phyloP scores from a whole-genome alignment of 1,140 invertebrate genomes.

The Drosophila gunungcola region DNA sequence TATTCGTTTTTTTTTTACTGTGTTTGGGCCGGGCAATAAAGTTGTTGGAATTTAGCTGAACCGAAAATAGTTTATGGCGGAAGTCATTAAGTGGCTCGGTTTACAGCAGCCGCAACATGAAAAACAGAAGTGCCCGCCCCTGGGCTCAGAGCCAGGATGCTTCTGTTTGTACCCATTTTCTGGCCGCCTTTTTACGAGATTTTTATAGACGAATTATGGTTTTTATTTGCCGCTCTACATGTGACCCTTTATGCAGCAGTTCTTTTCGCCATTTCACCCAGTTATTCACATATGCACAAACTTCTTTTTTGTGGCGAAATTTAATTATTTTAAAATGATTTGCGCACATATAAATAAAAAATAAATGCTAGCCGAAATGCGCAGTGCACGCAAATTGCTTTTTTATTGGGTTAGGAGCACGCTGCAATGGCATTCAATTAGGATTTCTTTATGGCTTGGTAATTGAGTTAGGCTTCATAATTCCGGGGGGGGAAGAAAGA shows the following conservation, averaged over 20 bases:
- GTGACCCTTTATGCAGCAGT: slow-evolving; percentile 63
- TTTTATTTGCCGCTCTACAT: slow-evolving; percentile 75
- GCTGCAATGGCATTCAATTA: slow-evolving; percentile 70
- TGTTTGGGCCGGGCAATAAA: slow-evolving; percentile 67
- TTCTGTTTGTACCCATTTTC: slow-evolving; percentile 31
- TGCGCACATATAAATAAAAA: slow-evolving; percentile 51
- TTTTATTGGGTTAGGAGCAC: slow-evolving; percentile 68
- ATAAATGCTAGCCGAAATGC: slow-evolving; percentile 46
- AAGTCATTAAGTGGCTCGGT: slow-evolving; percentile 83
- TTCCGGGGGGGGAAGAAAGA: slow-evolving; percentile 19
- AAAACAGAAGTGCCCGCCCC: slow-evolving; percentile 77
- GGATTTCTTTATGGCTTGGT: slow-evolving; percentile 61
- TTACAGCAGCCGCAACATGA: slow-evolving; percentile 83
- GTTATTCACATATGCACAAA: slow-evolving; percentile 9
- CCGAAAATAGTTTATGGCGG: slow-evolving; percentile 83
- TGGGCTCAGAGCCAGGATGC: slow-evolving; percentile 26
- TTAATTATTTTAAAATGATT: slow-evolving; percentile 83
- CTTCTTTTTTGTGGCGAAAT: slow-evolving; percentile 48
- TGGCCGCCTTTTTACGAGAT: slow-evolving; percentile 75
- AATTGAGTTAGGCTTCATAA: slow-evolving; percentile 56
- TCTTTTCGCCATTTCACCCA: slow-evolving; percentile 24
- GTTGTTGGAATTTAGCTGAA: slow-evolving; percentile 83
- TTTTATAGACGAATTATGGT: slow-evolving; percentile 83
- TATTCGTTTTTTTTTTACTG: slow-evolving; percentile 35
- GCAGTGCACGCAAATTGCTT: slow-evolving; percentile 63